A percentile compares a stretch with the other conserved stretches of the same genome.
Conservation (phyloP, 2,797 vertebrate genomes). For the Oreortyx pictus region DNA sequence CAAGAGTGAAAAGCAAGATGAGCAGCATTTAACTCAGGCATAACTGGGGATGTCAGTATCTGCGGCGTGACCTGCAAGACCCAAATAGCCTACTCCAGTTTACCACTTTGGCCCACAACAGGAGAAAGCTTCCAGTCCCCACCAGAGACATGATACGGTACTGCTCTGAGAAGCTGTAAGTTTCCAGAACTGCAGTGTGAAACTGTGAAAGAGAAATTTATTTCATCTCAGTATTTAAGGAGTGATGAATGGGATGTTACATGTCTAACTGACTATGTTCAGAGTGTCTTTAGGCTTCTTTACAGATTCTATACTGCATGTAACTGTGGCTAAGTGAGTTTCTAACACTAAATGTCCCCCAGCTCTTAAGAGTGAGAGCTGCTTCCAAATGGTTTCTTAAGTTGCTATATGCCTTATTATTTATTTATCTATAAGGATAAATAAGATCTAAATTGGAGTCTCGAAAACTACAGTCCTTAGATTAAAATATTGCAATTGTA, state of each 20-base stretch:
- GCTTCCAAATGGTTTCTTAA: not conserved
- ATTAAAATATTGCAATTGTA: not conserved
- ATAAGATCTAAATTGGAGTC: not conserved
- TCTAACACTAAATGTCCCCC: not conserved
- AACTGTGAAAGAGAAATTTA: not conserved
- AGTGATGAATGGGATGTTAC: not conserved
- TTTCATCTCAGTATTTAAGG: slow-evolving; percentile 5
- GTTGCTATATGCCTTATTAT: not conserved
- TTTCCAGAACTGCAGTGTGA: not conserved
- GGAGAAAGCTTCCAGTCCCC: not conserved
- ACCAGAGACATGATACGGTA: not conserved
- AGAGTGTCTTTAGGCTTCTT: not conserved
- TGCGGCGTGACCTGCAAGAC: not conserved
- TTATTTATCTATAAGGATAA: not conserved
- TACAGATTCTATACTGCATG: not conserved
- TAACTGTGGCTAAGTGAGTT: not conserved
- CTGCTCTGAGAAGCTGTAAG: not conserved
- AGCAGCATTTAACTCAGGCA: not conserved
- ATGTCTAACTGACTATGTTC: not conserved
- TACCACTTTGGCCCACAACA: not conserved
- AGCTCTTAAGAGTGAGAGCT: not conserved
- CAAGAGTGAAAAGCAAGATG: not conserved
- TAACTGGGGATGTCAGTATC: not conserved
- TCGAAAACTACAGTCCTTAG: not conserved
- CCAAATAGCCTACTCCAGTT: not conserved